Evolutionary conservation across 1,140 invertebrate genomes (phyloP), one percentile per base, ranked within the genome.

Genomic region (Temnothorax longispinosus): DNA sequence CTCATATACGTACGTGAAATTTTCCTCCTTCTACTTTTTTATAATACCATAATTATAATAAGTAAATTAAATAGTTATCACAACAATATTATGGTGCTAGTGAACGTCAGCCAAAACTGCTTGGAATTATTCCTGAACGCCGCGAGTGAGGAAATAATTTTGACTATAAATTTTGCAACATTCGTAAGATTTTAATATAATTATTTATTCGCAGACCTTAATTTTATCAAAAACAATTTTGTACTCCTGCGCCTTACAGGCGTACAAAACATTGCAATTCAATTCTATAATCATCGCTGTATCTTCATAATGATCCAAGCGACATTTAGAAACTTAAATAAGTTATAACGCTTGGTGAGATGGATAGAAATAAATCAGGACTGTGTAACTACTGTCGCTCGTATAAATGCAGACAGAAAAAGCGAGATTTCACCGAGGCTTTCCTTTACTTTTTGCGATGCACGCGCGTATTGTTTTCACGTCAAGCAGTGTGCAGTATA

Each of bases 401-500:
- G 15, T 11, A 13, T 52, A 52, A 84, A 21, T 74, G 1, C 47
- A 32, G 44, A 60, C 10, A 50, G 58, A 85, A 85, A 87, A 85
- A 71, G 64, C n/a, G 67, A 85, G 86, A 87, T 87, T 87, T 87
- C 86, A 85, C 86, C 82, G 15, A 41, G 21, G 7, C 64, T 86
- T 86, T 80, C 47, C 75, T 67, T 27, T 58, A 50, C 64, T 60
- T 86, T 86, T 44, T 64, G 52, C 52, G 52, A 58, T 38, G 38
- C 13, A 35, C 21, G 21, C 35, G 56, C 21, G 4, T 15, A 64
- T 84, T 72, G 41, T 65, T 87, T 65, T 62, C 71, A n/a, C 38
- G 0, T n/a, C 47, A n/a, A 38, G 11, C 18, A 32, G 18, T 41
- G 32, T 35, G 21, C n/a, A 65, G 2, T 7, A 52, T 54, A 41